Evolutionary conservation across 2,888 invertebrate genomes (phyloP), one percentile per base, ranked within the genome.

Genomic region (Polymixis flavicincta): DNA sequence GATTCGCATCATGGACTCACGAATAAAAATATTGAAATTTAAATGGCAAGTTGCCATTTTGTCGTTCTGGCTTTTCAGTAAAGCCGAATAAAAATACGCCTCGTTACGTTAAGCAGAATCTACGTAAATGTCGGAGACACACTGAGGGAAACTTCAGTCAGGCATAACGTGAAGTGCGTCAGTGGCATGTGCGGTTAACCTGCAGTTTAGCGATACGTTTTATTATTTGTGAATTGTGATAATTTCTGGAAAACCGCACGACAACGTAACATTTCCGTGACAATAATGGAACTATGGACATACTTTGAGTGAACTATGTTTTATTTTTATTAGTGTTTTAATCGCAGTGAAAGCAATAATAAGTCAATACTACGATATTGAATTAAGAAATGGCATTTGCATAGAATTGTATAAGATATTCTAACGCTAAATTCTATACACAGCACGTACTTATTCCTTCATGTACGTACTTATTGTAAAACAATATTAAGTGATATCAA

Each of bases 21-120:
- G 84, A 90, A 88, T 86, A 89, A 87, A 90, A 89, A 85, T 88
- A 88, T 90, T 90, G 88, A 88, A 91, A 91, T 85, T 90, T 85
- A 89, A 91, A 93, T 95, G 96, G 96, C 96, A 95, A 87, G 80
- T 80, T 95, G 96, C 96, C 96, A 96, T 94, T 92, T 92, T 89
- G 91, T 90, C 90, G 90, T 90, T 92, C 92, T 89, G 94, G 89
- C 92, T 94, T 93, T 92, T 89, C 88, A 89, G 90, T 81, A 87
- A 85, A 93, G 92, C 91, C 92, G 90, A 91, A 91, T 91, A 93
- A 94, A 95, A 94, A 95, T 95, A 95, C 90, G 92, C 88, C 90
- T 89, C 89, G 89, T 89, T 91, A 87, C 89, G 91, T 90, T 90
- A 90, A 84, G 88, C 88, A 89, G 89, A 90, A 85, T 63, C 50